Conservation (phyloP, 2,113 vertebrate species). For the Tamias sibiricus region DNA sequence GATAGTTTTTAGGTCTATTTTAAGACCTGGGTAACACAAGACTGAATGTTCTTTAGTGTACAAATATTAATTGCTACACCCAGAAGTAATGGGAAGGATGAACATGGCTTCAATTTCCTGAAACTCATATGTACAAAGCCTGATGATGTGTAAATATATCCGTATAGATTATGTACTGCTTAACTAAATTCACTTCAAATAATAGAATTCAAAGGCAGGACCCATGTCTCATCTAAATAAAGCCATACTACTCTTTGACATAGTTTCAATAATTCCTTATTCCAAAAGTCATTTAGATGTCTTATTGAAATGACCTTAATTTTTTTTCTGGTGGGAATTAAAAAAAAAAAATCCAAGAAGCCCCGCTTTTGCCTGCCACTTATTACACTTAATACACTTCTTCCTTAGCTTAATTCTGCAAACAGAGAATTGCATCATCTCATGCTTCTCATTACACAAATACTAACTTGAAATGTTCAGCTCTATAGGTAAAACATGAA, state of each 20-base stretch:
- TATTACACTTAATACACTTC: background rate
- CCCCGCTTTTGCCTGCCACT: background rate
- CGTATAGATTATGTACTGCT: background rate
- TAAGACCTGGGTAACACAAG: background rate
- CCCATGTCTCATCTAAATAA: background rate
- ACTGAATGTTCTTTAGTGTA: background rate
- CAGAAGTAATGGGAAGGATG: background rate
- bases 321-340: background rate
- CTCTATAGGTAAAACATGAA: background rate
- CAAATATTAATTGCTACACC: background rate
- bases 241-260: background rate
- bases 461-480: background rate
- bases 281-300: background rate
- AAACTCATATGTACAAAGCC: background rate
- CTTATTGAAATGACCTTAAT: background rate
- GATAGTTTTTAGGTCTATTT: background rate
- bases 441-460: background rate
- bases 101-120: background rate
- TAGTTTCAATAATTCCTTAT: background rate
- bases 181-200: conserved; percentile 28
- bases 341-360: background rate
- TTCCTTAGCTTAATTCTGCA: background rate
- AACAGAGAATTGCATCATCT: background rate
- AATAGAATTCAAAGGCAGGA: background rate
- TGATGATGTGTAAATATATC: background rate